Percentiles rank a stretch among this genome's conserved stretches.
Evolutionary conservation across 2,797 vertebrate genomes (phyloP).

Genomic region (Lepilemur septentrionalis): DNA sequence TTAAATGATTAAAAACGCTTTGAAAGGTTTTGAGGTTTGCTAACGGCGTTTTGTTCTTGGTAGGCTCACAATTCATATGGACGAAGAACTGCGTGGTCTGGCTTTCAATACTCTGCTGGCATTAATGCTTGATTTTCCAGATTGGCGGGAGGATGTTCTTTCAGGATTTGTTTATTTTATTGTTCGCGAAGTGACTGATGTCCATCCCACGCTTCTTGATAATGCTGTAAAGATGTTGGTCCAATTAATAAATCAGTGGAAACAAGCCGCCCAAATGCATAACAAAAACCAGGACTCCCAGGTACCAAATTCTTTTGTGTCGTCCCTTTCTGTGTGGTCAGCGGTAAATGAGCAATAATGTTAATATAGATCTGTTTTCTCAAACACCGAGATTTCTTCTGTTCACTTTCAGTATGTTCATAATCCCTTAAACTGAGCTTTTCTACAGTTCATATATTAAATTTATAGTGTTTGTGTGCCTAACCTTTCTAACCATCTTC

Average conservation of each 20-base stretch:
- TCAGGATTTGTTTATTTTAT: conserved; percentile 98
- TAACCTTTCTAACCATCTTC: not conserved
- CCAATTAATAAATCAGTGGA: conserved; percentile 98
- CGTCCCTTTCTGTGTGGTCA: not conserved
- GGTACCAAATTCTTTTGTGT: conserved; percentile 78
- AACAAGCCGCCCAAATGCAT: conserved; percentile 94
- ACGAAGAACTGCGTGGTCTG: conserved; percentile 97
- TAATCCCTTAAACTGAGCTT: not conserved
- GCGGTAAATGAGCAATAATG: not conserved
- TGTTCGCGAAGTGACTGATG: conserved; percentile 96
- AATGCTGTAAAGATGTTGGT: conserved; percentile 98
- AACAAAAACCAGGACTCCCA: conserved; percentile 93
- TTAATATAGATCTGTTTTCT: not conserved
- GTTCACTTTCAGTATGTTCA: not conserved
- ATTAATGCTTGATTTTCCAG: conserved; percentile 97
- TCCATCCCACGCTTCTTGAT: conserved; percentile 97
- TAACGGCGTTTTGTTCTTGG: conserved; percentile 56
- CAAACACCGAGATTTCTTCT: not conserved
- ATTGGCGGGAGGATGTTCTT: conserved; percentile 98
- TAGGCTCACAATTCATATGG: conserved; percentile 99
- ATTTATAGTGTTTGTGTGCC: not conserved
- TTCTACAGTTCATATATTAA: not conserved
- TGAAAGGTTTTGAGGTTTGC: conserved; percentile 22
- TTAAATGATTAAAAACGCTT: not conserved
- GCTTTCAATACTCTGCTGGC: conserved; percentile 99